Percentiles rank a stretch among this genome's conserved stretches.
phyloP scores from a whole-genome alignment of 2,888 invertebrate species.

The Harmothoe impar region DNA sequence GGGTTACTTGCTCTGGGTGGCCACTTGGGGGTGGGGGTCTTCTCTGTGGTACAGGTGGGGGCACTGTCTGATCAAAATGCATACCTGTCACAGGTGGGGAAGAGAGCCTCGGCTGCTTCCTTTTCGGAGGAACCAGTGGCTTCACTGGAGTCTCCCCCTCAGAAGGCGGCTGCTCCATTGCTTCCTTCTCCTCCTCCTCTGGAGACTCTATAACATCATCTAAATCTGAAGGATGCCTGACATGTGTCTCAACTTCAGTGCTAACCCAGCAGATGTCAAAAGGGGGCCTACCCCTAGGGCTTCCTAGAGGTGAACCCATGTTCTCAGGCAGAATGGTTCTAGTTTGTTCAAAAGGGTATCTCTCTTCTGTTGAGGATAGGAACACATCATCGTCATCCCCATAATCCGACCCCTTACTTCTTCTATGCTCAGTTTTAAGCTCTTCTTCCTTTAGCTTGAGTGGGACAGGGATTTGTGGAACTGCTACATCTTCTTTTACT shows the following conservation, averaged over 20 bases:
- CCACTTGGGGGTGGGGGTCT: not conserved
- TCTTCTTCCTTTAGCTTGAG: not conserved
- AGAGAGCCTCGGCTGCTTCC: not conserved
- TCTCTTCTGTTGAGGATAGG: conserved; percentile 2
- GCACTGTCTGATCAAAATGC: not conserved
- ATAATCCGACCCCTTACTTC: not conserved
- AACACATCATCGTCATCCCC: conserved; percentile 21
- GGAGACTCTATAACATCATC: conserved; percentile 43
- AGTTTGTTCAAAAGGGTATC: conserved; percentile 40
- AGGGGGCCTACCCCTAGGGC: conserved; percentile 10
- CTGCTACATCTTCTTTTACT: not conserved
- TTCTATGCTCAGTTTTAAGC: not conserved
- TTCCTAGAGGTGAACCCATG: not conserved
- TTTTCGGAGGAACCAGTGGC: not conserved
- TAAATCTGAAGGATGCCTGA: conserved; percentile 42
- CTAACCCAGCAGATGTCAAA: conserved; percentile 51
- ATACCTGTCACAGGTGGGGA: not conserved
- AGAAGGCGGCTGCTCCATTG: not conserved
- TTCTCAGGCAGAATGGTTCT: not conserved
- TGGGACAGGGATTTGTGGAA: not conserved
- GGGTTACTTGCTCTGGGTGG: not conserved
- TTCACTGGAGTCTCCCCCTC: not conserved
- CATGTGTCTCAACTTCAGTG: conserved; percentile 6
- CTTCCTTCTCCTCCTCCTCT: conserved; percentile 41
- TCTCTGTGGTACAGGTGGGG: conserved; percentile 27